Base-by-base conservation (phyloP, 30 jellyfish, hydroid and myxozoan species). In the Phacellophora camtschatica region DNA sequence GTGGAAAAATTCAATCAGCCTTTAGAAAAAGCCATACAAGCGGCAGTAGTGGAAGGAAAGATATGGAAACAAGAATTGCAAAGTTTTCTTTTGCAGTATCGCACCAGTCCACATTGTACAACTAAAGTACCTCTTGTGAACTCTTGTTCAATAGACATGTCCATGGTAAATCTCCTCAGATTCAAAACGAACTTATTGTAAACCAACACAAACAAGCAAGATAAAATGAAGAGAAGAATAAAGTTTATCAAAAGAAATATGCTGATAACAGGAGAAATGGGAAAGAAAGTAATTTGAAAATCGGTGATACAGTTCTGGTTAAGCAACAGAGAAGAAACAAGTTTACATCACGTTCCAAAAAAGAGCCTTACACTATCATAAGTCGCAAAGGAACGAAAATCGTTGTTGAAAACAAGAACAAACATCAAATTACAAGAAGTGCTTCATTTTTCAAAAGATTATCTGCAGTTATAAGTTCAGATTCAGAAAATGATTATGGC, bases 1-100 rank as follows among this genome's bases (percentile, higher is more conserved):
- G 88, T 74, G 13, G 88, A 74, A 34, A 64, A 66, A 5, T 74
- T 68, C 31, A 68, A 68, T 39, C 83, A 68, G 53, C 83, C 83
- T 8, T 22, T 68, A 27, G 33, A 68, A 50, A 68, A 68, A 68
- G 43, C 83, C 7, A 16, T 68, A n/a, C 83, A 68, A 39, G 83
- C 83, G 23, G 83, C 83, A 68, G 79, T 51, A 9, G 65, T 54
- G 12, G 88, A 30, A 50, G 88, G 79, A 29, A 74, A 74, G 35
- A 66, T 55, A 10, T 34, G 66, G 88, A 51, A 42, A 42, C 77
- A 50, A 55, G 88, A 74, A 74, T 42, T 74, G 31, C 20, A 74
- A 16, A 29, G 88, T 10, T 74, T 50, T 30, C 23, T 74, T 25
- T 23, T 74, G 24, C 63, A 51, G 46, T 74, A 74, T 54, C 80